phyloP scores from a whole-genome alignment of 2,113 vertebrate species.

The human (Homo sapiens) region DNA sequence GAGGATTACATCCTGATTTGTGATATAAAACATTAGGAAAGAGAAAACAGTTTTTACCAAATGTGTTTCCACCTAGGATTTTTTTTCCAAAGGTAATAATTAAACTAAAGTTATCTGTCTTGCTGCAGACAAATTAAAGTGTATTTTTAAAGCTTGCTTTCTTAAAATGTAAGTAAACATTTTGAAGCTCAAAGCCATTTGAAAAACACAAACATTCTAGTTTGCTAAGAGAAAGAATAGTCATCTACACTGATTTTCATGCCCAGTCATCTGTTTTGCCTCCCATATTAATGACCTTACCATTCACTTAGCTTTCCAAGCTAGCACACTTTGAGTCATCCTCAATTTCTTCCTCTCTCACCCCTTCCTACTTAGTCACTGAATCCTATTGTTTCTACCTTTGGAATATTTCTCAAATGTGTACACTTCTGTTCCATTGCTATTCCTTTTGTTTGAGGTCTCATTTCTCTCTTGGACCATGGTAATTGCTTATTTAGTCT shows the following conservation, averaged over 20 bases:
- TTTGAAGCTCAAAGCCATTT: slow-evolving; percentile 51
- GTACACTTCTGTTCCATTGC: neutral
- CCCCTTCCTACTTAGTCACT: neutral
- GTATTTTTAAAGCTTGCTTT: slow-evolving; percentile 49
- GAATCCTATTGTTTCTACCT: neutral
- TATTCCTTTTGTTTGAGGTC: neutral
- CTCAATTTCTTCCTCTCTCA: neutral
- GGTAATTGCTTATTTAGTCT: neutral
- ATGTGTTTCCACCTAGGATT: slow-evolving; percentile 8
- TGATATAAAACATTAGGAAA: slow-evolving; percentile 34
- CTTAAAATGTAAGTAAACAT: slow-evolving; percentile 54
- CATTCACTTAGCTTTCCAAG: neutral
- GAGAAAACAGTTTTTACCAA: slow-evolving; percentile 50
- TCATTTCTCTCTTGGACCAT: neutral
- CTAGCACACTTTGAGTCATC: neutral
- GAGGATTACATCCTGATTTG: neutral
- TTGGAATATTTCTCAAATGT: neutral
- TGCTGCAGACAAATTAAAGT: slow-evolving; percentile 51
- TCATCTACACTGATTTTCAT: slow-evolving; percentile 22
- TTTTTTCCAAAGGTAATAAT: slow-evolving; percentile 58
- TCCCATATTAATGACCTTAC: neutral
- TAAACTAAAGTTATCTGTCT: slow-evolving; percentile 60
- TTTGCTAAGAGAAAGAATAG: slow-evolving; percentile 49
- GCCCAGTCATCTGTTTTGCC: neutral
- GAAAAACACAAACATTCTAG: slow-evolving; percentile 64